phyloP scores from a whole-genome alignment of 2,797 vertebrate genomes.

The Rhinatrema bivittatum region DNA sequence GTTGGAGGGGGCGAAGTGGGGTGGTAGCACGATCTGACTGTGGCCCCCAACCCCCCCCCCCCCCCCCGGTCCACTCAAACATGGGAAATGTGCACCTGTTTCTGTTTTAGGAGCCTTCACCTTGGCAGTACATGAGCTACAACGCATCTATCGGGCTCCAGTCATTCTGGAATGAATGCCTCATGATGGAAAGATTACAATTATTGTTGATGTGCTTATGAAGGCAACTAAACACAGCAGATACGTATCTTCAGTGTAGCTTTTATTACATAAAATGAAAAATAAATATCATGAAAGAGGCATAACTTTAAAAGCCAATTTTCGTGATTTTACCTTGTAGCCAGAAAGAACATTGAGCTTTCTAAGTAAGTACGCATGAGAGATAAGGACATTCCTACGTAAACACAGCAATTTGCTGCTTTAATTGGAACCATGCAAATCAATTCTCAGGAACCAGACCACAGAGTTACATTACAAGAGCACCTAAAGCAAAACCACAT shows the following conservation, averaged over 20 bases:
- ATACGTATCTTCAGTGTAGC: slow-evolving; percentile 9
- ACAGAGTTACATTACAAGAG: slow-evolving; percentile 6
- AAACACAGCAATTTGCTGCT: slow-evolving; percentile 19
- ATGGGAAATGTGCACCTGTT: too few relatives aligned
- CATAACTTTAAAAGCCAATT: slow-evolving; percentile 9
- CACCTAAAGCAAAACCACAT: slow-evolving; percentile 1
- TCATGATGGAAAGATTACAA: too few relatives aligned
- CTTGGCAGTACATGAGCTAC: too few relatives aligned
- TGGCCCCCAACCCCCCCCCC: too few relatives aligned
- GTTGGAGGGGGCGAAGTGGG: too few relatives aligned
- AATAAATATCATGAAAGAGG: slow-evolving; percentile 25
- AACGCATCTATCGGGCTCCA: too few relatives aligned
- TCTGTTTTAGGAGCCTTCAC: too few relatives aligned
- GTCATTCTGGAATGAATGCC: too few relatives aligned
- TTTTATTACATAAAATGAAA: slow-evolving; percentile 17
- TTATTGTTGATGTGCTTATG: too few relatives aligned
- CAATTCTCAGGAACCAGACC: slow-evolving; percentile 14
- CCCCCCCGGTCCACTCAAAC: too few relatives aligned
- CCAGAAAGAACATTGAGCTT: slow-evolving; percentile 8
- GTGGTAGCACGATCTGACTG: too few relatives aligned
- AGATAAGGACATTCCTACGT: slow-evolving; percentile 5
- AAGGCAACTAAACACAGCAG: too few relatives aligned
- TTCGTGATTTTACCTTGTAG: neutral
- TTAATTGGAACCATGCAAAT: slow-evolving; percentile 19
- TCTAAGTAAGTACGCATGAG: neutral